Conservation (phyloP, 2,113 vertebrate species). For the Bujurquina vittata region DNA sequence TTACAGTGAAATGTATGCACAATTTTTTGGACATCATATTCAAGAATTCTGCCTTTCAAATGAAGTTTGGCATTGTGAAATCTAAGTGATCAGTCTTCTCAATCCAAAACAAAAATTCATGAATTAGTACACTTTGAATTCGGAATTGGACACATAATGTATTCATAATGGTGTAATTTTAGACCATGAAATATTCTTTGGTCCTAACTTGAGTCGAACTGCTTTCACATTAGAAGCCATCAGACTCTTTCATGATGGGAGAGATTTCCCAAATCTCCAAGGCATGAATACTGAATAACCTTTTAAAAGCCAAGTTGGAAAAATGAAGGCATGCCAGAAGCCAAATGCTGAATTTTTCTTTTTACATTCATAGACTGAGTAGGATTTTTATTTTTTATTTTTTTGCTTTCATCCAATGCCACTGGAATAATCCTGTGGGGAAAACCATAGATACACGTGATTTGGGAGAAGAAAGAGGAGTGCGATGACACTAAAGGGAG, state of each 20-base stretch:
- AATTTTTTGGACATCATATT: no score
- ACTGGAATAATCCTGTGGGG: not conserved
- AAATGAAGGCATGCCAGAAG: not conserved
- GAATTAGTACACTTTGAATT: not conserved
- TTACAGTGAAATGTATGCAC: no score
- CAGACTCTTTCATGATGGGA: not conserved
- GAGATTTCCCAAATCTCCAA: not conserved
- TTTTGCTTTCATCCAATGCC: not conserved
- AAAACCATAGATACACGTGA: no score
- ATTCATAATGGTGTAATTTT: not conserved
- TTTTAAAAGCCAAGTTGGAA: not conserved
- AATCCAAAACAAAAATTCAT: not conserved
- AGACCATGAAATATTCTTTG: no score
- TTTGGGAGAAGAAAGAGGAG: not conserved
- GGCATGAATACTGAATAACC: not conserved
- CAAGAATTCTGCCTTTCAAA: no score
- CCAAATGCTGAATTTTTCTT: not conserved
- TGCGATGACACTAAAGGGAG: fast-evolving
- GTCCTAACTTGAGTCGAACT: not conserved
- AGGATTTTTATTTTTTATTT: not conserved
- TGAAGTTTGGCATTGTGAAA: no score
- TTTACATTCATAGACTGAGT: not conserved
- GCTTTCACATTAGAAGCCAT: not conserved
- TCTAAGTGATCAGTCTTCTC: not conserved
- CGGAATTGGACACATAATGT: not conserved